Percentiles rank a stretch among this genome's conserved stretches.
These are phyloP conservation scores for Agrilus cyanescens DNA, from an alignment of 2,888 invertebrate species.

Conservation along the genomic window DNA sequence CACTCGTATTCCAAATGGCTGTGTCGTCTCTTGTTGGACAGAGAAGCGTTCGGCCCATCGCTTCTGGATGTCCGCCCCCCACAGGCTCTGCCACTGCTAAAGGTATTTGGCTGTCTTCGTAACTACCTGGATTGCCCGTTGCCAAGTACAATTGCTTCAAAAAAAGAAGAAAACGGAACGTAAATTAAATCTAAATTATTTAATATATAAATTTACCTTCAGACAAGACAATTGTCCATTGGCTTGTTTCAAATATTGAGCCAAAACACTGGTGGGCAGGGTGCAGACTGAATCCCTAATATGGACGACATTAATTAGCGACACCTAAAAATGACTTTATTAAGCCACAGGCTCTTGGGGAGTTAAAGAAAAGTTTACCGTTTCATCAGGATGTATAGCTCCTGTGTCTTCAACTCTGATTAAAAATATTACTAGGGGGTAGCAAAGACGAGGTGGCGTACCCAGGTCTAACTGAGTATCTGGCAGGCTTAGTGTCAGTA, in stretches of 20 bases:
- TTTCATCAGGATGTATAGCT: slow-evolving; percentile 62
- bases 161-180: slow-evolving; percentile 1
- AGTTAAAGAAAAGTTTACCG: slow-evolving; percentile 48
- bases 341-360: slow-evolving; percentile 2
- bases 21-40: slow-evolving; percentile 35
- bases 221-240: slow-evolving; percentile 71
- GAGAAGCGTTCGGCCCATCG: slow-evolving; percentile 28
- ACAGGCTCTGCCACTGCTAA: slow-evolving; percentile 44
- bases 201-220: slow-evolving; percentile 46
- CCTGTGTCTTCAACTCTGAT: slow-evolving; percentile 50
- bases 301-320: slow-evolving; percentile 70
- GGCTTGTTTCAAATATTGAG: slow-evolving; percentile 77
- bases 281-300: slow-evolving; percentile 71
- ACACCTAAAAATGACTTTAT: slow-evolving; percentile 48
- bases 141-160: slow-evolving; percentile 68
- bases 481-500: slow-evolving; percentile 49
- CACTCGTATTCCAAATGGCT: slow-evolving; percentile 42
- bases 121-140: slow-evolving; percentile 50
- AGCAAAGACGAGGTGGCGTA: slow-evolving; percentile 60
- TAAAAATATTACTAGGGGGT: slow-evolving; percentile 66
- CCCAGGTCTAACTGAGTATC: slow-evolving; percentile 53
- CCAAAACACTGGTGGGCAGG: slow-evolving; percentile 67
- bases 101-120: slow-evolving; percentile 40
- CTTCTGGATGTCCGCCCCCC: slow-evolving; percentile 30
- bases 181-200: slow-evolving; percentile 1